Evolutionary conservation across 2,888 invertebrate genomes (phyloP).

Genomic region (Merodon equestris): DNA sequence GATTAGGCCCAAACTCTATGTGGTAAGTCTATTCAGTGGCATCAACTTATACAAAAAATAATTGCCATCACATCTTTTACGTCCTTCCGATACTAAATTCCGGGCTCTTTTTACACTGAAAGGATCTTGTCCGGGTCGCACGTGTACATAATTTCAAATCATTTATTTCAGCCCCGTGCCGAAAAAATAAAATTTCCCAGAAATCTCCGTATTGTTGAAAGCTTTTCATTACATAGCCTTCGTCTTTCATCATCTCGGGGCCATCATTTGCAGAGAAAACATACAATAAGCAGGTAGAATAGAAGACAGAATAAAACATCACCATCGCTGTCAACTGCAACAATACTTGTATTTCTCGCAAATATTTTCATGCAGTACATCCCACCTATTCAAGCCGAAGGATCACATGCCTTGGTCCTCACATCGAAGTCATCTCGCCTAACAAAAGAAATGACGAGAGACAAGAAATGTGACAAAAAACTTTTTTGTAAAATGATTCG

Average conservation of each 20-base stretch:
- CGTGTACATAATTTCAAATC: background rate
- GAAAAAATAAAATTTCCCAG: too few relatives aligned
- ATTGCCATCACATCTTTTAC: too few relatives aligned
- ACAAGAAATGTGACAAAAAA: constrained; percentile 26
- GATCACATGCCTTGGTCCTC: constrained; percentile 49
- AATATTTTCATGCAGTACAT: constrained; percentile 19
- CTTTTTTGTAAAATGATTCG: constrained; percentile 12
- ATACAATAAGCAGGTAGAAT: too few relatives aligned
- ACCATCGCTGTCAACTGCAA: constrained; percentile 54
- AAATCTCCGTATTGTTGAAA: too few relatives aligned
- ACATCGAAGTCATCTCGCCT: constrained; percentile 48
- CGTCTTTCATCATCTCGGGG: constrained; percentile 22
- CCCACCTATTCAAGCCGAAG: too few relatives aligned
- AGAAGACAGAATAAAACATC: constrained; percentile 40
- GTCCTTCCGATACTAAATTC: too few relatives aligned
- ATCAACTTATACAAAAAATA: too few relatives aligned
- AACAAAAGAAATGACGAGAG: constrained; percentile 8
- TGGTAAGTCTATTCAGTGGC: too few relatives aligned
- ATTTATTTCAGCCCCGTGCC: background rate
- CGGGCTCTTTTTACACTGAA: too few relatives aligned
- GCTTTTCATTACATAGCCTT: too few relatives aligned
- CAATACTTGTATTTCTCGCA: constrained; percentile 34
- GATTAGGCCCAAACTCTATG: too few relatives aligned
- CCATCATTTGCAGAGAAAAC: too few relatives aligned
- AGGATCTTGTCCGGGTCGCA: background rate